Evolutionary conservation across 2,797 vertebrate genomes (phyloP).

Genomic region (Crax fasciolata): DNA sequence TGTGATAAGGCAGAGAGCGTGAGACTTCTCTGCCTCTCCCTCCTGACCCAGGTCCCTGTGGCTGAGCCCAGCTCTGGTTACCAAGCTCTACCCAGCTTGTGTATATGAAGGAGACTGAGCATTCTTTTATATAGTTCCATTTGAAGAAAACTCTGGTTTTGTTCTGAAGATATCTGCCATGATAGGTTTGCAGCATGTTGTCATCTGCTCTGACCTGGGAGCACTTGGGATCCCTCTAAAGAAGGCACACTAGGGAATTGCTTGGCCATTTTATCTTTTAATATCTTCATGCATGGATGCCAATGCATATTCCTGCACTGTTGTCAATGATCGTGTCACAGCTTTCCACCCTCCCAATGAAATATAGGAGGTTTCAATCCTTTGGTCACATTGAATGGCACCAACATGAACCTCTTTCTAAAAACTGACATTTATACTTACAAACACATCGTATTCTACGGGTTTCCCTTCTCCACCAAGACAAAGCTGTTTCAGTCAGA

Average conservation of each 20-base stretch:
- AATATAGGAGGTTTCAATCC: neutral
- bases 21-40: neutral
- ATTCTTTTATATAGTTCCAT: neutral
- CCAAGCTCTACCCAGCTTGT: neutral
- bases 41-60: neutral
- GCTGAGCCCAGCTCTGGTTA: neutral
- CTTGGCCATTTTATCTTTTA: neutral
- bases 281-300: fast-evolving
- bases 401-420: neutral
- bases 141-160: neutral
- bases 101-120: neutral
- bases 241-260: neutral
- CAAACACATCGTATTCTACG: neutral
- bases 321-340: fast-evolving
- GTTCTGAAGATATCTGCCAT: neutral
- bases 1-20: neutral
- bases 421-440: neutral
- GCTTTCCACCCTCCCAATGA: neutral
- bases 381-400: neutral
- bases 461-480: neutral
- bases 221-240: neutral
- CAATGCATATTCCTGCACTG: neutral
- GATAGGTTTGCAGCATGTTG: neutral
- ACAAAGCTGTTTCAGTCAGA: neutral
- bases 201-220: neutral